Base-by-base conservation (phyloP, 2,113 vertebrate species). In the Ictidomys tridecemlineatus region DNA sequence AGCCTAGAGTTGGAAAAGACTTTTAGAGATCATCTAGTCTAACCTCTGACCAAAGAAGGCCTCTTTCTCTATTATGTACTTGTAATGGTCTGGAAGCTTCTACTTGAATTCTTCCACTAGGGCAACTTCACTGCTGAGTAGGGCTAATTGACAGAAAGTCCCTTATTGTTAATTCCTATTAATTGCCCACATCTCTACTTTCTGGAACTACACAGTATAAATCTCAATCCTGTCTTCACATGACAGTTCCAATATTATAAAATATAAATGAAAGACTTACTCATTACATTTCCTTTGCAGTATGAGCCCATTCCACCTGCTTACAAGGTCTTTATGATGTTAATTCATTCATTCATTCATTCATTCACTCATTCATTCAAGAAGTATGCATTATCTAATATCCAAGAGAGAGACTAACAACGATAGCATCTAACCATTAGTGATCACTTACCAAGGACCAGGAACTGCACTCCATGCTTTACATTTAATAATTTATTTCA, bases 171-270 rank as follows among this genome's bases (percentile, higher is more conserved):
- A 63, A 89, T 93, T 95, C 87, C 51, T 34, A 13, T 58, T 58
- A 45, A 67, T 82, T 92, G 95, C 93, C 67, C 37, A 58, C 30
- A 80, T 39, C 72, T 87, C 61, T 84, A 39, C 63, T 92, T 92
- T 85, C 79, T 65, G 80, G 45, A 97, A 11, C 45, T 73, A 78
- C 45, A 82, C n/a, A 95, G 58, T 17, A 48, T 45, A 76, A 94
- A 80, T 84, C 39, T 90, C 80, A 96, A 67, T n/a, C n/a, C 11
- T 94, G 95, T 93, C 85, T 94, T 94, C 85, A 95, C 18, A 85
- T 45, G n/a, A 65, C 30, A 91, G 45, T 56, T 89, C 79, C 86
- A 91, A 70, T 89, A 94, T 22, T 45, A 79, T 20, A 63, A 87
- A 93, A 92, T 34, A 95, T 80, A 95, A 90, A 86, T 70, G 34